Conservation (phyloP, 2,113 vertebrate species). For the Cettia cetti region DNA sequence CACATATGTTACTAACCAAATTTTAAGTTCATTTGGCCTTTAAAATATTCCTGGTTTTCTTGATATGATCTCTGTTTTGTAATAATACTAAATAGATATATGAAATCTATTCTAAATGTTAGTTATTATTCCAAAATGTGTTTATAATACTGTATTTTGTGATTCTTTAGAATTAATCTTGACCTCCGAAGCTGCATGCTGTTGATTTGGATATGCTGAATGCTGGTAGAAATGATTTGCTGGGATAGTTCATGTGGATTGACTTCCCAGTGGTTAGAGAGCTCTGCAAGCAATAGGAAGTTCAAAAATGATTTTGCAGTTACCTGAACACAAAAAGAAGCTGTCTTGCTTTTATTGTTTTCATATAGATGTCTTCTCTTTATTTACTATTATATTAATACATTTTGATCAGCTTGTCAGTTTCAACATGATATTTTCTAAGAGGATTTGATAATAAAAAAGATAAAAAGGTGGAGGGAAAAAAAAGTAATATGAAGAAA, state of each 20-base stretch:
- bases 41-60: not conserved
- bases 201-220: not conserved
- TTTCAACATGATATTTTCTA: not conserved
- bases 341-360: not conserved
- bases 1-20: not conserved
- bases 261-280: not conserved
- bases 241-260: not conserved
- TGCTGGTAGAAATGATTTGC: not conserved
- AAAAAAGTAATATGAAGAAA: not conserved
- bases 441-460: not conserved
- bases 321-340: not conserved
- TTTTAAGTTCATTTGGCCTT: not conserved
- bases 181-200: not conserved
- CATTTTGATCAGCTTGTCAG: not conserved
- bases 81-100: not conserved
- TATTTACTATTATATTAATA: not conserved
- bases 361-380: not conserved
- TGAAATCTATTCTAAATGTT: not conserved
- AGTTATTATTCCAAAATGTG: not conserved
- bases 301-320: not conserved
- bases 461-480: not conserved
- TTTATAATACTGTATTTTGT: not conserved
- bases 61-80: not conserved
- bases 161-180: not conserved
- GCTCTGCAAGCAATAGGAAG: fast-evolving